A percentile compares a stretch with the other conserved stretches of the same genome.
Evolutionary conservation across 1,140 invertebrate genomes (phyloP).

Genomic region (Megathymus violae): DNA sequence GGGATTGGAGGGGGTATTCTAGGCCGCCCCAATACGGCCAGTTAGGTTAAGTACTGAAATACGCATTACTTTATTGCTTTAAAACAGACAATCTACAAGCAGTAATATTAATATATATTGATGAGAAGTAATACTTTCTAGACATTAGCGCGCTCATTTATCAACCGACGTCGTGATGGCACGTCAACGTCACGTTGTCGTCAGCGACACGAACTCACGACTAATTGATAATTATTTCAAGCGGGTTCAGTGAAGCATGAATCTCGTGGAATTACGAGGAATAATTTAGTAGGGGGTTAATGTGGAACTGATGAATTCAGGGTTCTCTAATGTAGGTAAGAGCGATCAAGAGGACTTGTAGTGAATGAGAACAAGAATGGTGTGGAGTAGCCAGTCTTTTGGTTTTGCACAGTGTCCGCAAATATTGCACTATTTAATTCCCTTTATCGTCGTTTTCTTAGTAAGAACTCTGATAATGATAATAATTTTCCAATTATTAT

Average conservation of each 20-base stretch:
- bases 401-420: too few species aligned
- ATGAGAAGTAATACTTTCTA: conserved; percentile 35
- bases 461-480: too few species aligned
- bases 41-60: too few species aligned
- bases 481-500: too few species aligned
- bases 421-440: too few species aligned
- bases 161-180: conserved; percentile 48
- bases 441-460: too few species aligned
- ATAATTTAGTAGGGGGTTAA: conserved; percentile 8
- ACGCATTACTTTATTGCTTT: background rate
- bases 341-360: conserved; percentile 6
- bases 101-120: conserved; percentile 22
- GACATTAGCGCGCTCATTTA: conserved; percentile 45
- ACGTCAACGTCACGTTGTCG: conserved; percentile 39
- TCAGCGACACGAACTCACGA: conserved; percentile 36
- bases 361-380: conserved; percentile 1
- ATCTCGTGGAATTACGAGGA: conserved; percentile 23
- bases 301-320: conserved; percentile 3
- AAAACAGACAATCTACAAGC: conserved; percentile 28
- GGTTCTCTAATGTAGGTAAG: conserved; percentile 3
- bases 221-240: conserved; percentile 50
- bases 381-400: too few species aligned
- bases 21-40: too few species aligned
- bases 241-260: conserved; percentile 23
- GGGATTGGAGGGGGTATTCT: too few species aligned